Conservation (phyloP, 2,888 invertebrate species). For the Carterocephalus palaemon region DNA sequence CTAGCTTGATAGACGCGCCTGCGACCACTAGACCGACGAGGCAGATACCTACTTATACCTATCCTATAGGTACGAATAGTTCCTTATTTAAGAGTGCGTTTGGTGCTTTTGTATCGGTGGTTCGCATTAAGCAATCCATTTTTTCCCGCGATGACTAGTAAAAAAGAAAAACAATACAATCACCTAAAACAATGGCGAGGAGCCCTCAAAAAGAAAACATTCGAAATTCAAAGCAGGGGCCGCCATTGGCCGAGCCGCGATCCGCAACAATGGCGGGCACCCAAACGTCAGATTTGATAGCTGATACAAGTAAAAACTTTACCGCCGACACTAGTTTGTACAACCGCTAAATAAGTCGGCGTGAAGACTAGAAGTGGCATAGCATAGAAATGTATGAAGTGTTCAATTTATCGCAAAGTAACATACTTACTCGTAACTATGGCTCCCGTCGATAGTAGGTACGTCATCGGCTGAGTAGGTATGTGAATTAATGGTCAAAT, state of each 20-base stretch:
- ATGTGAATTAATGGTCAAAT: too few relatives aligned
- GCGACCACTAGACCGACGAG: too few relatives aligned
- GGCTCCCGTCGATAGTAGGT: too few relatives aligned
- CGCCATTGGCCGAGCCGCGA: slow-evolving; percentile 49
- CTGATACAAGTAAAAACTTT: slow-evolving; percentile 44
- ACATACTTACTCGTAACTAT: too few relatives aligned
- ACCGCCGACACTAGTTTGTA: slow-evolving; percentile 8
- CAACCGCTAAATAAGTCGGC: neutral
- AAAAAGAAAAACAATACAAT: slow-evolving; percentile 16
- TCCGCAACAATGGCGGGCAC: slow-evolving; percentile 54
- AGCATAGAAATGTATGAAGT: neutral
- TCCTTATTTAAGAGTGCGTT: too few relatives aligned
- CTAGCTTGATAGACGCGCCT: too few relatives aligned
- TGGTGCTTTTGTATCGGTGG: too few relatives aligned
- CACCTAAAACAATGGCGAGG: slow-evolving; percentile 46
- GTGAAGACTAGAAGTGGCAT: slow-evolving; percentile 4
- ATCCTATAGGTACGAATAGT: too few relatives aligned
- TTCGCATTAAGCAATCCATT: too few relatives aligned
- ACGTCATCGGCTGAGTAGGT: too few relatives aligned
- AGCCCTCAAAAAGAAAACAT: slow-evolving; percentile 53
- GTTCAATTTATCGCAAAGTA: too few relatives aligned
- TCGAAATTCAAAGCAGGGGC: slow-evolving; percentile 55
- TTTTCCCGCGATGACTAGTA: slow-evolving; percentile 16
- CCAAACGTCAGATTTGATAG: slow-evolving; percentile 67
- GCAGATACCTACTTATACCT: too few relatives aligned